phyloP scores from a whole-genome alignment of 2,113 vertebrate species.

The Thomomys bottae region DNA sequence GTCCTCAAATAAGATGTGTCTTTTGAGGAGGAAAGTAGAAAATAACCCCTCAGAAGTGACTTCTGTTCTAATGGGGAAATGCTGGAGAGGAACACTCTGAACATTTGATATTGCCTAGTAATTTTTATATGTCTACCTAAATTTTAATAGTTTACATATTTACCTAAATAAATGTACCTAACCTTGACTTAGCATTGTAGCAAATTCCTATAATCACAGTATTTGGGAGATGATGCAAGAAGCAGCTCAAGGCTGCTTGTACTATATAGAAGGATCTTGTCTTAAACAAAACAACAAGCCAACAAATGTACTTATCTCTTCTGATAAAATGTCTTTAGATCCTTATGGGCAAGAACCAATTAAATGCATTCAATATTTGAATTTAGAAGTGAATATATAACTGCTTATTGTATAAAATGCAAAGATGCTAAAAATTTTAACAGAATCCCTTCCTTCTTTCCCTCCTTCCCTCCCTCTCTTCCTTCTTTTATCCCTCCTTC shows the following conservation, averaged over 20 bases:
- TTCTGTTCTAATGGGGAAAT: constrained; percentile 18
- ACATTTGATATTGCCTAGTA: not conserved
- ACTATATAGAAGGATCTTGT: not conserved
- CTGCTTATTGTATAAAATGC: constrained; percentile 4
- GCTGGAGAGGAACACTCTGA: not conserved
- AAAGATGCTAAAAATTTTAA: not conserved
- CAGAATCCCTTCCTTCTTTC: not conserved
- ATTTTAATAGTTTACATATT: not conserved
- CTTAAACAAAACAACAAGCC: not conserved
- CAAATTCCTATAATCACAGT: too few species aligned
- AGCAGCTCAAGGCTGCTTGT: not conserved
- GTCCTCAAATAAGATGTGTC: not conserved
- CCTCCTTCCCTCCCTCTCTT: not conserved
- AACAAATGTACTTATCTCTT: not conserved
- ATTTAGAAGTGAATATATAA: constrained; percentile 42
- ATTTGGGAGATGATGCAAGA: not conserved
- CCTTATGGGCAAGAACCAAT: not conserved
- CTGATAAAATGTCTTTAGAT: constrained; percentile 3
- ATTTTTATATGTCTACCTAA: not conserved
- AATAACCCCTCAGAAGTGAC: not conserved
- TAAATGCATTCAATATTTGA: constrained; percentile 8
- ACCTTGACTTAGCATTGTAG: not conserved
- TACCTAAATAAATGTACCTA: constrained; percentile 15
- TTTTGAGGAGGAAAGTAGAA: constrained; percentile 26
- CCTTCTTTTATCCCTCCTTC: not conserved